Conservation (phyloP, 2,888 invertebrate genomes). For the Melanostoma mellinum region DNA sequence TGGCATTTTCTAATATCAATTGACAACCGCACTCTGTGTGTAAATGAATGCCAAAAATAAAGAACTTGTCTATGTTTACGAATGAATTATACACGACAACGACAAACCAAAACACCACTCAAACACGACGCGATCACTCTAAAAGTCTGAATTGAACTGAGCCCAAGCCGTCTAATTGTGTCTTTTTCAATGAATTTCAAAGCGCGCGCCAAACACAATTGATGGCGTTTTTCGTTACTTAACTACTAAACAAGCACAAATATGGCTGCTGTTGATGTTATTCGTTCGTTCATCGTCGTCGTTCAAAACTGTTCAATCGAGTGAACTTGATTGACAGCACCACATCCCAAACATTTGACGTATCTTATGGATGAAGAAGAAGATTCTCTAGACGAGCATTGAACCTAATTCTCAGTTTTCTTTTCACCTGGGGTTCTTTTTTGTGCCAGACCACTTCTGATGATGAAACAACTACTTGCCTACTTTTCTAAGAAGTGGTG, state of each 20-base stretch:
- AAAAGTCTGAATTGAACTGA: conserved; percentile 52
- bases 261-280: background rate
- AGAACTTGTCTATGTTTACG: too few species aligned
- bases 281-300: conserved; percentile 6
- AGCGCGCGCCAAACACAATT: conserved; percentile 13
- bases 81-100: background rate
- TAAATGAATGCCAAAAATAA: background rate
- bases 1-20: conserved; percentile 76
- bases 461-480: background rate
- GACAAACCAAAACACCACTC: background rate
- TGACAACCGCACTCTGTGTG: background rate
- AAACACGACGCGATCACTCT: conserved; percentile 33
- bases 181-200: conserved; percentile 51
- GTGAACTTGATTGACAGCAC: background rate
- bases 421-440: background rate
- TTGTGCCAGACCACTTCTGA: background rate
- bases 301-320: conserved; percentile 9
- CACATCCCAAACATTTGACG: background rate
- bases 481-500: background rate
- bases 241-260: conserved; percentile 1
- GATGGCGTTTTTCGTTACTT: conserved; percentile 4
- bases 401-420: background rate
- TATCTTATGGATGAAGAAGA: conserved; percentile 2
- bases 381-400: conserved; percentile 1
- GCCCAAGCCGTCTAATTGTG: conserved; percentile 20